Conservation (phyloP, 2,113 vertebrate genomes). For the Trematocara nigrifrons region DNA sequence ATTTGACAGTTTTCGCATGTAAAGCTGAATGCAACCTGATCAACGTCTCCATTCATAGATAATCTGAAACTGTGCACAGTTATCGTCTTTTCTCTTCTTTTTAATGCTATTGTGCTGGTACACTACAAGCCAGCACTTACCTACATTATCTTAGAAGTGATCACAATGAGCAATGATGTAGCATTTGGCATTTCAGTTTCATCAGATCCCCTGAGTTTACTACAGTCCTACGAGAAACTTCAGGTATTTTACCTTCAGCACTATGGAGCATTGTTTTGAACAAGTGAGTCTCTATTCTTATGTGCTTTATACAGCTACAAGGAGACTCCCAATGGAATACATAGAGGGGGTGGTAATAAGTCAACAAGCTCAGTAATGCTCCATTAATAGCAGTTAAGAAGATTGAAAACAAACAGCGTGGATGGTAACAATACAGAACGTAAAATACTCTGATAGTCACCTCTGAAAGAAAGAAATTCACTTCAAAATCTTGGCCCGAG, state of each 20-base stretch:
- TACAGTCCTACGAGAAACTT: not conserved
- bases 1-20: not conserved
- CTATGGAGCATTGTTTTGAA: not conserved
- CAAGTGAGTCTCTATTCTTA: not conserved
- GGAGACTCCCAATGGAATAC: not conserved
- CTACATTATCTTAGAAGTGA: not conserved
- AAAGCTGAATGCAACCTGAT: not conserved
- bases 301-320: not conserved
- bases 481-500: not conserved
- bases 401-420: not conserved
- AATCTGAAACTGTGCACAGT: not conserved
- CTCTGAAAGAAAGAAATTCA: not conserved
- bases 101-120: not conserved
- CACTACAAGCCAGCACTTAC: not conserved
- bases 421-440: fast-evolving
- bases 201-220: not conserved
- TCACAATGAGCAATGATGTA: not conserved
- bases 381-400: not conserved
- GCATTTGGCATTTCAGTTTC: not conserved
- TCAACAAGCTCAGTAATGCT: not conserved
- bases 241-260: not conserved
- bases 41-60: not conserved
- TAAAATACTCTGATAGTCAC: not conserved
- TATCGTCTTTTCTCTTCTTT: not conserved
- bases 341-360: not conserved